A percentile compares a stretch with the other conserved stretches of the same genome.
phyloP scores from a whole-genome alignment of 2,797 vertebrate species.

The Danio jaintianensis region DNA sequence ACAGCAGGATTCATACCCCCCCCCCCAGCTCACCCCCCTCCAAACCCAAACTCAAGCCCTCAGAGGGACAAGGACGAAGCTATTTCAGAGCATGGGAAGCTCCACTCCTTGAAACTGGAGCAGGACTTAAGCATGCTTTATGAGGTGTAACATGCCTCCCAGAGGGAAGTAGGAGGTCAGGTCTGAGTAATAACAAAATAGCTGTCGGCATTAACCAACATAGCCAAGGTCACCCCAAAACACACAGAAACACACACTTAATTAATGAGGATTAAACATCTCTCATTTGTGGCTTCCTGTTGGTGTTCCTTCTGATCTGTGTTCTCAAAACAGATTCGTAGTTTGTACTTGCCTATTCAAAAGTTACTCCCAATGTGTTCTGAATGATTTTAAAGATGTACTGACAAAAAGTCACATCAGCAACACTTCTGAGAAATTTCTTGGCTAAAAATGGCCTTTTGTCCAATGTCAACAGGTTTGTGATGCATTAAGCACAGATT shows the following conservation, averaged over 20 bases:
- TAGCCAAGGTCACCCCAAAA: constrained; percentile 78
- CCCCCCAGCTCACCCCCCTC: too few species aligned
- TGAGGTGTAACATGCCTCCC: constrained; percentile 79
- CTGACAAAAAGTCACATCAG: background rate
- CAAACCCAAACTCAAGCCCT: constrained; percentile 26
- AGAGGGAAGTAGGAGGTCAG: constrained; percentile 55
- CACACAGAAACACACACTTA: constrained; percentile 48
- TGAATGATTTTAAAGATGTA: background rate
- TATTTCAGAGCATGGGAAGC: constrained; percentile 77
- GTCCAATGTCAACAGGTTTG: background rate
- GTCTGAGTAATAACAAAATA: constrained; percentile 78
- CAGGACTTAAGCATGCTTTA: constrained; percentile 80
- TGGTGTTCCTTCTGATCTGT: constrained; percentile 7
- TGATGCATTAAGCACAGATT: background rate
- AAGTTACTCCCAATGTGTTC: background rate
- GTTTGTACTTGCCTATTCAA: too few species aligned
- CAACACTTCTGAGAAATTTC: background rate
- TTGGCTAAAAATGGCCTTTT: background rate
- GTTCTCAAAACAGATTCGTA: background rate
- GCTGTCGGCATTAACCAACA: constrained; percentile 74
- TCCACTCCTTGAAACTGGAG: constrained; percentile 83
- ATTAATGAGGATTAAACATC: constrained; percentile 26
- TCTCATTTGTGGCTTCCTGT: constrained; percentile 1
- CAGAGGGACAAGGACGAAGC: constrained; percentile 80
- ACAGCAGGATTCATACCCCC: constrained; percentile 54